Evolutionary conservation across 2,113 vertebrate species (phyloP).

Genomic region (Centrocercus urophasianus): DNA sequence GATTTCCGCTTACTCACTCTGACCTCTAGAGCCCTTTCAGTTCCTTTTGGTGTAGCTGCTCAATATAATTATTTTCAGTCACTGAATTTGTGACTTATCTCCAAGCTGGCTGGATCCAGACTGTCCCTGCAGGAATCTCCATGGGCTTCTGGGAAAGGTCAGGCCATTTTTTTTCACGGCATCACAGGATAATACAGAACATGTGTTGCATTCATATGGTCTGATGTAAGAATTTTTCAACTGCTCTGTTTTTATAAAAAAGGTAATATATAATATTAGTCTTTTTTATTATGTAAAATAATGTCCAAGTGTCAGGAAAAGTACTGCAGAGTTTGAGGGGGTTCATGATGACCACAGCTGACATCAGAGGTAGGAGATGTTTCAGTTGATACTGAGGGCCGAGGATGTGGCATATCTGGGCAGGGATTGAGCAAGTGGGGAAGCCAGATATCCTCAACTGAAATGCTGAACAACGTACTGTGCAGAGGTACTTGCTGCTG

Average conservation of each 20-base stretch:
- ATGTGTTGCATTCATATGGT: background rate
- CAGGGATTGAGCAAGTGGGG: background rate
- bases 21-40: background rate
- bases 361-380: background rate
- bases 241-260: background rate
- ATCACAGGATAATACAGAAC: background rate
- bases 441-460: background rate
- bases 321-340: background rate
- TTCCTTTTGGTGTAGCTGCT: background rate
- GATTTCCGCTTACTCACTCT: background rate
- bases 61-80: conserved; percentile 20
- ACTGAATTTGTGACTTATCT: background rate
- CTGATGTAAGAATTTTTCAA: background rate
- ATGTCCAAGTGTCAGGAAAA: background rate
- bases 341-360: background rate
- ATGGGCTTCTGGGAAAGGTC: background rate
- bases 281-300: background rate
- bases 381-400: background rate
- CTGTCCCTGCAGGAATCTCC: background rate
- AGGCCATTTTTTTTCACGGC: background rate
- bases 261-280: too few species aligned
- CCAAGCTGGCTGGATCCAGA: background rate
- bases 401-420: background rate
- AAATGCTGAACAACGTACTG: fast-evolving
- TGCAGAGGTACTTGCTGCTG: fast-evolving